These are phyloP conservation scores for Apodemia hepburni DNA, from an alignment of 2,888 invertebrate genomes.

Conservation along the genomic window DNA sequence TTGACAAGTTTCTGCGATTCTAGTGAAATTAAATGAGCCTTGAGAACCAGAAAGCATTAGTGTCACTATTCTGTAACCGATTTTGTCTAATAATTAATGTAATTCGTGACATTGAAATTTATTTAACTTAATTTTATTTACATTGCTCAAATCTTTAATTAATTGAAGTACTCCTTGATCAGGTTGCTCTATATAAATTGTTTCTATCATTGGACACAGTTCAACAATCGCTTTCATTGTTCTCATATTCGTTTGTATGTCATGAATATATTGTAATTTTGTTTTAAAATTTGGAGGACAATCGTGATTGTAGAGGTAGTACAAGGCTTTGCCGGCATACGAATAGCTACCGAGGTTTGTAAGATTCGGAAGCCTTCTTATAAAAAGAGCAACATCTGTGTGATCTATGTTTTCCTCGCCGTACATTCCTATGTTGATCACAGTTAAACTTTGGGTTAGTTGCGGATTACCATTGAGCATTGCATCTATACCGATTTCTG, in stretches of 20 bases:
- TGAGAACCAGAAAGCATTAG: constrained; percentile 80
- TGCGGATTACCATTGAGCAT: constrained; percentile 76
- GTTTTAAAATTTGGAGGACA: constrained; percentile 77
- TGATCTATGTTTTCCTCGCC: constrained; percentile 85
- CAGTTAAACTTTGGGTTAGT: constrained; percentile 76
- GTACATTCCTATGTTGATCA: constrained; percentile 84
- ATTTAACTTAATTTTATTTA: constrained; percentile 81
- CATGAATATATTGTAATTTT: constrained; percentile 84
- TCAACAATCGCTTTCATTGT: constrained; percentile 80
- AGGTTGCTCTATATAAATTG: constrained; percentile 83
- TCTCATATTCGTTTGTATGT: constrained; percentile 80
- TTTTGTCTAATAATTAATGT: constrained; percentile 74
- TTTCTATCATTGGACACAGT: constrained; percentile 82
- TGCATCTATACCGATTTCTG: constrained; percentile 81
- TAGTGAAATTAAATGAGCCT: constrained; percentile 80
- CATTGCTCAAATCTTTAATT: constrained; percentile 65
- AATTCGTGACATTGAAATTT: constrained; percentile 82
- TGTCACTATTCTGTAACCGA: constrained; percentile 76
- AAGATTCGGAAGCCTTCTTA: constrained; percentile 82
- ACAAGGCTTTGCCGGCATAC: constrained; percentile 82
- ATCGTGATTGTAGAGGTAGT: constrained; percentile 76
- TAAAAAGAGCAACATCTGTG: constrained; percentile 82
- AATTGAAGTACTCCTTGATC: constrained; percentile 74
- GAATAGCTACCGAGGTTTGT: constrained; percentile 84
- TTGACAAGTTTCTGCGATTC: constrained; percentile 80